These are phyloP conservation scores for Epicampocera succincta DNA, from an alignment of 2,888 invertebrate species.

Conservation along the genomic window DNA sequence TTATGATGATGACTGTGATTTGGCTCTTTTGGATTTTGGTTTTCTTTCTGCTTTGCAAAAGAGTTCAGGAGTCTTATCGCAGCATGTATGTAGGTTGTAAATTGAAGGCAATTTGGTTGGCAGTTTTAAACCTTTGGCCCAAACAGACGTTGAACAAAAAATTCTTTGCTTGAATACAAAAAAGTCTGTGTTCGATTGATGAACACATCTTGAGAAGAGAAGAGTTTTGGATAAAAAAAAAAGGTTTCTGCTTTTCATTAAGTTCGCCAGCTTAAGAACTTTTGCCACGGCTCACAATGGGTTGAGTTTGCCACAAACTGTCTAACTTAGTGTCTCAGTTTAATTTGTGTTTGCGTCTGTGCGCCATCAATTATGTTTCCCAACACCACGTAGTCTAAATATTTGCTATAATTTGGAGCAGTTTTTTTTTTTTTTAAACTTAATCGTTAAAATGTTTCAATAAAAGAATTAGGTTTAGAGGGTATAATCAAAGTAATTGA, in stretches of 20 bases:
- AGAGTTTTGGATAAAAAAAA: no score
- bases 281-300: background rate
- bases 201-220: background rate
- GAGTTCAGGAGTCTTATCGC: constrained; percentile 10
- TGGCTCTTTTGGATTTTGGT: background rate
- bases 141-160: background rate
- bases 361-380: constrained; percentile 62
- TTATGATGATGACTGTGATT: constrained; percentile 37
- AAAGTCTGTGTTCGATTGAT: background rate
- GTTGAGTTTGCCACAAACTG: constrained; percentile 25
- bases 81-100: background rate
- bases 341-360: constrained; percentile 36
- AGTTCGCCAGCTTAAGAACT: background rate
- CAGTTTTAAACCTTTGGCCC: background rate
- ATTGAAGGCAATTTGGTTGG: background rate
- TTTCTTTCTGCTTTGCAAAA: background rate
- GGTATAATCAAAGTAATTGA: constrained; percentile 56
- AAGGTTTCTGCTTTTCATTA: background rate
- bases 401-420: constrained; percentile 50
- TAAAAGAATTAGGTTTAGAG: constrained; percentile 51
- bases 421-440: constrained; percentile 27
- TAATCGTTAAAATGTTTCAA: constrained; percentile 45
- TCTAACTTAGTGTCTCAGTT: constrained; percentile 10
- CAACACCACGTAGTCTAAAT: constrained; percentile 63
- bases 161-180: no score